These are phyloP conservation scores for Ormia ochracea DNA, from an alignment of 2,888 invertebrate species.

Conservation along the genomic window DNA sequence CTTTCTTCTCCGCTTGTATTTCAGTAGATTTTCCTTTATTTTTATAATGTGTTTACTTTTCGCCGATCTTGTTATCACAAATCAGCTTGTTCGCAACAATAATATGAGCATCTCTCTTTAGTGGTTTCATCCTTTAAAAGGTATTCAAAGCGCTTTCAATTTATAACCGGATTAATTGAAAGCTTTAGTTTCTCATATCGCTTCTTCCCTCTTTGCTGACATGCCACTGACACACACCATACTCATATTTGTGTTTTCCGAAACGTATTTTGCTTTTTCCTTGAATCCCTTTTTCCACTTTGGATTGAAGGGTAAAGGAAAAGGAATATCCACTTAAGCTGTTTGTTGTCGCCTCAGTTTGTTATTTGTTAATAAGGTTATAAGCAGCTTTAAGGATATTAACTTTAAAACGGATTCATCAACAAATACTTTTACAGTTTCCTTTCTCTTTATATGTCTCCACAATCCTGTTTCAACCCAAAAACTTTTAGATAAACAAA, in stretches of 20 bases:
- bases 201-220: not conserved
- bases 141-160: conserved; percentile 39
- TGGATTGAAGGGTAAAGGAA: not conserved
- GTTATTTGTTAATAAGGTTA: conserved; percentile 56
- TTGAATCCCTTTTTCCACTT: not conserved
- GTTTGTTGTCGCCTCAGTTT: conserved; percentile 47
- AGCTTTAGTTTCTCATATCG: conserved; percentile 8
- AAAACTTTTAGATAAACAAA: too few relatives aligned
- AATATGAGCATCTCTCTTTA: conserved; percentile 42
- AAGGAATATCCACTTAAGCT: conserved; percentile 22
- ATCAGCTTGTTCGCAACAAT: conserved; percentile 46
- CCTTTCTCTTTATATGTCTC: not conserved
- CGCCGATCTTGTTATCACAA: conserved; percentile 34
- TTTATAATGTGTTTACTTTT: not conserved
- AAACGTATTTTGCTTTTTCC: not conserved
- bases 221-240: too few relatives aligned
- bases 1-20: not conserved
- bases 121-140: conserved; percentile 52
- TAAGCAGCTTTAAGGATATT: conserved; percentile 54
- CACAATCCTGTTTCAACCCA: too few relatives aligned
- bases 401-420: conserved; percentile 43
- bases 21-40: not conserved
- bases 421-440: conserved; percentile 5
- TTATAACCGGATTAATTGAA: conserved; percentile 56
- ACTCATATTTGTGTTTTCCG: too few relatives aligned